phyloP scores from a whole-genome alignment of 2,113 vertebrate species.

The Stercorarius parasiticus region DNA sequence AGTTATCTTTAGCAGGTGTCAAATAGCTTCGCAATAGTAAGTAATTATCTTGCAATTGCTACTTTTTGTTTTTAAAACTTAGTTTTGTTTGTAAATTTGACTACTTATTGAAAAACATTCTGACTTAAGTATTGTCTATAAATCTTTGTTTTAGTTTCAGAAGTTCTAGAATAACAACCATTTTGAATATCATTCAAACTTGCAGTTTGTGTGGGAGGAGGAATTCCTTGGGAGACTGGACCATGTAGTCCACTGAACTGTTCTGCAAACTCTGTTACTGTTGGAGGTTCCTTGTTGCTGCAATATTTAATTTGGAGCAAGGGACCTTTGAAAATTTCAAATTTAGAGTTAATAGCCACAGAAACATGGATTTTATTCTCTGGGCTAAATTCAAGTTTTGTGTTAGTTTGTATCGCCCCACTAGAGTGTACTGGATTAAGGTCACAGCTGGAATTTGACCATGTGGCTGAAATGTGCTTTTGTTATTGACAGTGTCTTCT shows the following conservation, averaged over 20 bases:
- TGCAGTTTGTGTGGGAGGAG: not conserved
- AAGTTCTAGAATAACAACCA: not conserved
- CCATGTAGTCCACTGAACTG: not conserved
- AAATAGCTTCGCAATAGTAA: not conserved
- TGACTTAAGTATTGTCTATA: not conserved
- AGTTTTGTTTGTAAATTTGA: not conserved
- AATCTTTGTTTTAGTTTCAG: not conserved
- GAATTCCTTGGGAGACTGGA: not conserved
- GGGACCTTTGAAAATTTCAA: not conserved
- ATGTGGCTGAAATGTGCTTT: not conserved
- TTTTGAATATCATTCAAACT: not conserved
- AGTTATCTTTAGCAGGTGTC: not conserved
- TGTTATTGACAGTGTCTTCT: not conserved
- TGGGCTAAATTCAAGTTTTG: not conserved
- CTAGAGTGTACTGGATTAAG: not conserved
- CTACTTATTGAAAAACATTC: not conserved
- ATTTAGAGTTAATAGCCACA: not conserved
- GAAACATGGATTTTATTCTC: not conserved
- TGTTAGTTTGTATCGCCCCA: not conserved
- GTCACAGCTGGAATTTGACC: not conserved
- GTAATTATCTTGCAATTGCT: not conserved
- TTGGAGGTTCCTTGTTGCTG: not conserved
- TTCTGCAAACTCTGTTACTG: not conserved
- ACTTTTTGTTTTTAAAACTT: not conserved
- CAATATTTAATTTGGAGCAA: not conserved